Evolutionary conservation across 2,888 invertebrate genomes (phyloP).

Genomic region (Azorinus chamasolen): DNA sequence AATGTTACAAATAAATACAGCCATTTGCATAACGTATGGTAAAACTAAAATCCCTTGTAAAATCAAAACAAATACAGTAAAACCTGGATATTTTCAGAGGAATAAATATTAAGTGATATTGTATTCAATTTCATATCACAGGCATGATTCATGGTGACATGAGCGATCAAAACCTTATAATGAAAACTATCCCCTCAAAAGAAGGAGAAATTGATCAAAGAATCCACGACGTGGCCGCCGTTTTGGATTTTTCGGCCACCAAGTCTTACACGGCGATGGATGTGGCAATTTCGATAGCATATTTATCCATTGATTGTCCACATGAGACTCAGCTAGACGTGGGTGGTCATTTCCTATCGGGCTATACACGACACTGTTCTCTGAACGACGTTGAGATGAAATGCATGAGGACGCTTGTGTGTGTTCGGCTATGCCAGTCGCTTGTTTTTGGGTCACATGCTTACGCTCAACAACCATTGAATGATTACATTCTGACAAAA

Average conservation of each 20-base stretch:
- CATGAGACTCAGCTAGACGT: conserved; percentile 86
- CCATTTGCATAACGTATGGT: too few relatives aligned
- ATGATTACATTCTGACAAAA: conserved; percentile 92
- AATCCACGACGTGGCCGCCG: conserved; percentile 89
- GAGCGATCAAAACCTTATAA: conserved; percentile 95
- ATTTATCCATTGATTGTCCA: conserved; percentile 91
- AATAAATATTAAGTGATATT: background rate
- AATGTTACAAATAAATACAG: too few relatives aligned
- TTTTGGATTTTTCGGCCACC: conserved; percentile 95
- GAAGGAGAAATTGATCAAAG: conserved; percentile 57
- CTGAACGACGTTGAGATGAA: conserved; percentile 90
- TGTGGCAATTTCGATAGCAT: conserved; percentile 93
- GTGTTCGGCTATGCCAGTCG: conserved; percentile 93
- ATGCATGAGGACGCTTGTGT: conserved; percentile 91
- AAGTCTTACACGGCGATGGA: conserved; percentile 91
- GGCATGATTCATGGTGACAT: conserved; percentile 95
- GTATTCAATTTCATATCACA: conserved; percentile 52
- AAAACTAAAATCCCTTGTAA: too few relatives aligned
- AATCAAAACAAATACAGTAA: too few relatives aligned
- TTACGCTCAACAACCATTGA: conserved; percentile 91
- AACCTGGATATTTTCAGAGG: too few relatives aligned
- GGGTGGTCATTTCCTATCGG: conserved; percentile 90
- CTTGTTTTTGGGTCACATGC: conserved; percentile 93
- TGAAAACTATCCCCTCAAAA: conserved; percentile 86
- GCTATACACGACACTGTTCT: conserved; percentile 90